Conservation (phyloP, 1,140 invertebrate species). For the Fopius arisanus region DNA sequence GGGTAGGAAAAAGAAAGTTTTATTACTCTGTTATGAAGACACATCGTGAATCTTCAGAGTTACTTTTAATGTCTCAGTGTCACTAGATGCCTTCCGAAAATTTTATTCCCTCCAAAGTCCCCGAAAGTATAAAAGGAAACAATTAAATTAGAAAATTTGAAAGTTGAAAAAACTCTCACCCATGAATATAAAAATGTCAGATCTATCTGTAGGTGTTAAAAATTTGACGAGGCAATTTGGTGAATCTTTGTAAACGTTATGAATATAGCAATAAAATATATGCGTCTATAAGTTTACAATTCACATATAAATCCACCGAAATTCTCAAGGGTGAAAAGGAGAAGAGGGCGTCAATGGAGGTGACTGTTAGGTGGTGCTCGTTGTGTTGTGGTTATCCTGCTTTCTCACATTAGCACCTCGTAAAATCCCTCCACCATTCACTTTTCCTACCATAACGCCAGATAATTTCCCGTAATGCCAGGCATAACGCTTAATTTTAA, state of each 20-base stretch:
- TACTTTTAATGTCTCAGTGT: slow-evolving; percentile 5
- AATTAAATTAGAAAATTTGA: background rate
- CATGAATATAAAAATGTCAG: slow-evolving; percentile 26
- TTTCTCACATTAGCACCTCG: slow-evolving; percentile 23
- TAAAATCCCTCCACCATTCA: slow-evolving; percentile 30
- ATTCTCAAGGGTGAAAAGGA: background rate
- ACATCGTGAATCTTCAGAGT: slow-evolving; percentile 20
- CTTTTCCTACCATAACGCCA: slow-evolving; percentile 35
- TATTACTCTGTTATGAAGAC: slow-evolving; percentile 36
- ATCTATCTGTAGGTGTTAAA: slow-evolving; percentile 55
- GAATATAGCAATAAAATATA: slow-evolving; percentile 63
- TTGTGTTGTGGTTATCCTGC: background rate
- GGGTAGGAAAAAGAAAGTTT: slow-evolving; percentile 29
- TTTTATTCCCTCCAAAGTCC: background rate
- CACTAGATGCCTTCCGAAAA: slow-evolving; percentile 22
- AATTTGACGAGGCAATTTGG: slow-evolving; percentile 61
- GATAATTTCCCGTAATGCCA: slow-evolving; percentile 50
- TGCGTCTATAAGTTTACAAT: background rate
- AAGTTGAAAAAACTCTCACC: background rate
- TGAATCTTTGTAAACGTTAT: slow-evolving; percentile 59
- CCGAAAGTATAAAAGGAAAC: background rate
- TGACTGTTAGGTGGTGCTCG: background rate
- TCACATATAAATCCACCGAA: slow-evolving; percentile 42
- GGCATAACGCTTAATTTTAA: slow-evolving; percentile 45
- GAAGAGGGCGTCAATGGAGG: background rate